A percentile compares a stretch with the other conserved stretches of the same genome.
phyloP scores from a whole-genome alignment of 2,888 invertebrate species.

The Carpatolechia fugitivella region DNA sequence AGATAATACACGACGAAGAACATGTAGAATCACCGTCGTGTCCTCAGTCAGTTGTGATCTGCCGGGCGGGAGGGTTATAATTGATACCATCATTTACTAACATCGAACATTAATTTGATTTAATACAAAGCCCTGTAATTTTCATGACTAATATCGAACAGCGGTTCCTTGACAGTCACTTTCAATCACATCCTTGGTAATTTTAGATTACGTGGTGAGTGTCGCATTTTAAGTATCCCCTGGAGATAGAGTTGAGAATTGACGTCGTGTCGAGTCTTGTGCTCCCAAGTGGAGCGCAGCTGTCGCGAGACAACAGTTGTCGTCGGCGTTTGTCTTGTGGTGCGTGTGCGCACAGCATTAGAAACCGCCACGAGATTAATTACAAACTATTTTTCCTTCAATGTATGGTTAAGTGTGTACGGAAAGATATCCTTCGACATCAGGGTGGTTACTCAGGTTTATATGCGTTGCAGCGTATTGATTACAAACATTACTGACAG shows the following conservation, averaged over 20 bases:
- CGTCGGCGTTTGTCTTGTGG: slow-evolving; percentile 59
- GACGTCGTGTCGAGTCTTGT: slow-evolving; percentile 25
- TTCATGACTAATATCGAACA: slow-evolving; percentile 61
- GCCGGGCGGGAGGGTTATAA: slow-evolving; percentile 22
- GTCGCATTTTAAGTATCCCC: slow-evolving; percentile 29
- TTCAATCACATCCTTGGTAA: slow-evolving; percentile 49
- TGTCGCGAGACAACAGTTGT: slow-evolving; percentile 77
- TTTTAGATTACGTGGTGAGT: slow-evolving; percentile 23
- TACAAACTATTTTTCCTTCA: slow-evolving; percentile 52
- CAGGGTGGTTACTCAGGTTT: not conserved
- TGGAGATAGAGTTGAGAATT: slow-evolving; percentile 39
- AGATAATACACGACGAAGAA: not conserved
- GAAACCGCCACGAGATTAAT: slow-evolving; percentile 55
- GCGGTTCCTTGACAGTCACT: slow-evolving; percentile 57
- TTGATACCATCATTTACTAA: slow-evolving; percentile 49
- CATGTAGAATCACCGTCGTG: slow-evolving; percentile 7
- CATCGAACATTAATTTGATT: slow-evolving; percentile 52
- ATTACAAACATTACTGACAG: not conserved
- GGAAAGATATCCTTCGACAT: not conserved
- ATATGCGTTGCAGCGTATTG: not conserved
- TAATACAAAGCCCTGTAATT: slow-evolving; percentile 54
- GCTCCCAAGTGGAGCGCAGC: slow-evolving; percentile 67
- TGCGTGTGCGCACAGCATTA: slow-evolving; percentile 48
- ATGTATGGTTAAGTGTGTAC: not conserved
- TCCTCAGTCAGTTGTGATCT: slow-evolving; percentile 12